A percentile compares a stretch with the other conserved stretches of the same genome.
Evolutionary conservation across 1,140 invertebrate species (phyloP).

Genomic region (Drosophila insularis): DNA sequence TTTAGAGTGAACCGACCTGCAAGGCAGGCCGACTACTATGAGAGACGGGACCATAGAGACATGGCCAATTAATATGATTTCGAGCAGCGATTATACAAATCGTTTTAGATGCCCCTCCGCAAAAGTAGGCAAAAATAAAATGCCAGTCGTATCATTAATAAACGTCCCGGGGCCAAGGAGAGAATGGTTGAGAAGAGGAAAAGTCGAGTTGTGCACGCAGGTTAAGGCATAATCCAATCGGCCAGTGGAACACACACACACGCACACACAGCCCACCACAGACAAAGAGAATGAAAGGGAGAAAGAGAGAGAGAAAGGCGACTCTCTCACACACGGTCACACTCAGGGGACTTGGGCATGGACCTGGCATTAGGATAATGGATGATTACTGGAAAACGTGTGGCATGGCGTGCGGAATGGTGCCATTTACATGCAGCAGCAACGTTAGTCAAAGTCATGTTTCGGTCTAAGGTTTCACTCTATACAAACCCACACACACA

Average conservation of each 20-base stretch:
- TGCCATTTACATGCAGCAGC: slow-evolving; percentile 75
- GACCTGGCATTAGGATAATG: slow-evolving; percentile 79
- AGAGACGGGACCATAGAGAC: neutral
- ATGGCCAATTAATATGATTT: slow-evolving; percentile 71
- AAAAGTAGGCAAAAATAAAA: slow-evolving; percentile 50
- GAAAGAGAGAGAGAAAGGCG: neutral
- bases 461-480: slow-evolving; percentile 56
- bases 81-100: slow-evolving; percentile 60
- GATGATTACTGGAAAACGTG: slow-evolving; percentile 77
- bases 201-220: slow-evolving; percentile 49
- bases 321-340: slow-evolving; percentile 24
- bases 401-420: slow-evolving; percentile 63
- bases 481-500: slow-evolving; percentile 29
- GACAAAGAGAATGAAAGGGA: neutral
- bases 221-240: slow-evolving; percentile 71
- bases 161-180: slow-evolving; percentile 44
- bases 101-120: slow-evolving; percentile 32
- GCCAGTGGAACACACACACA: slow-evolving; percentile 13
- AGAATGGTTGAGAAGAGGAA: slow-evolving; percentile 7
- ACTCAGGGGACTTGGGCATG: slow-evolving; percentile 53
- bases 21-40: slow-evolving; percentile 33
- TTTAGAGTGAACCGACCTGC: slow-evolving; percentile 2
- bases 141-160: slow-evolving; percentile 63
- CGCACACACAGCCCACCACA: slow-evolving; percentile 24
- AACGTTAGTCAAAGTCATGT: slow-evolving; percentile 79